Percentiles rank a stretch among this genome's conserved stretches.
These are phyloP conservation scores for Columba guinea DNA, from an alignment of 2,797 vertebrate genomes.

Conservation along the genomic window DNA sequence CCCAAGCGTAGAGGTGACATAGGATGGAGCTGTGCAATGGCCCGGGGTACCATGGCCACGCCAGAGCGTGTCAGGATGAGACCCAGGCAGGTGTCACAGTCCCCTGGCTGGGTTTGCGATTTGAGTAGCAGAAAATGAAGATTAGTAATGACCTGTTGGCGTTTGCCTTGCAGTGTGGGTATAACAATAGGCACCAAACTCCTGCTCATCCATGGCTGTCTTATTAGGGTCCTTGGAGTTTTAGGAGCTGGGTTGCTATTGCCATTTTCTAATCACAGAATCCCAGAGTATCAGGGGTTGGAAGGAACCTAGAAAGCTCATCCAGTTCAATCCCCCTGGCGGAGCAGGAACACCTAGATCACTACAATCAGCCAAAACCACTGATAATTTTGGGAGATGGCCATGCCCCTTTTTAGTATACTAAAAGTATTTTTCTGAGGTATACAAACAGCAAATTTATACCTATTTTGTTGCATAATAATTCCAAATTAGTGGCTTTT, in stretches of 20 bases:
- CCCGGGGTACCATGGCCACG: not conserved
- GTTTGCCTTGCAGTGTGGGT: not conserved
- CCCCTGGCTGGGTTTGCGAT: not conserved
- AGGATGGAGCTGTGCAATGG: not conserved
- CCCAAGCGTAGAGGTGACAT: not conserved
- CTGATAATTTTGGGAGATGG: not conserved
- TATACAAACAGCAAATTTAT: not conserved
- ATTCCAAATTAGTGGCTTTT: not conserved
- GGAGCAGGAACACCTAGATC: not conserved
- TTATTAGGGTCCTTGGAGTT: conserved; percentile 7
- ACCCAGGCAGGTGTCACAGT: not conserved
- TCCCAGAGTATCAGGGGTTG: too few species aligned
- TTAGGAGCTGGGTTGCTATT: conserved; percentile 52
- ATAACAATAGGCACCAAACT: accelerated
- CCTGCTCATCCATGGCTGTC: not conserved
- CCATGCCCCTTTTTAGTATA: not conserved
- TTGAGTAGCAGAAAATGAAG: not conserved
- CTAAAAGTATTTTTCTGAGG: not conserved
- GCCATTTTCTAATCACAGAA: conserved; percentile 29
- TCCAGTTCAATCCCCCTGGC: too few species aligned
- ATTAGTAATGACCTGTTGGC: accelerated
- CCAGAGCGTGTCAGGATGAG: not conserved
- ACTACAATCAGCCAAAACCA: conserved; percentile 16
- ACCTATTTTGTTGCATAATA: not conserved
- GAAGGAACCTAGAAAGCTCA: too few species aligned